phyloP scores from a whole-genome alignment of 2,797 vertebrate genomes.

The Premnoplex brunnescens region DNA sequence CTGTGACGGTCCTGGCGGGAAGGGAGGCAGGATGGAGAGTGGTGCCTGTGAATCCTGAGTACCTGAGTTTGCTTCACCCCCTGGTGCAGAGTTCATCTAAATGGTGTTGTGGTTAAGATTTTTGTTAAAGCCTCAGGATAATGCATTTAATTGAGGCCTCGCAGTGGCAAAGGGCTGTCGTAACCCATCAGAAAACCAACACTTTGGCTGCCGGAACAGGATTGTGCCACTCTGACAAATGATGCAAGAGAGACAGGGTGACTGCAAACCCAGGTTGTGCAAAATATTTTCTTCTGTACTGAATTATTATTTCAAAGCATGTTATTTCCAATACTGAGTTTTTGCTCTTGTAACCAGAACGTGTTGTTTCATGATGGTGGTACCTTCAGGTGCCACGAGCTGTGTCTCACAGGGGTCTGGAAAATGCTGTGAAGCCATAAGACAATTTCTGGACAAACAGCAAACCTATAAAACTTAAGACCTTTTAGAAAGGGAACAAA shows the following conservation, averaged over 20 bases:
- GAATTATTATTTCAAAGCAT: not conserved
- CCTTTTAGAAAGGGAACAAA: not conserved
- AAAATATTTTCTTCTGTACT: not conserved
- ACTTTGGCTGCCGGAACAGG: not conserved
- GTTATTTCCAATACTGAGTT: not conserved
- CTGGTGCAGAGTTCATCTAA: not conserved
- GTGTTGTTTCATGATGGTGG: fast-evolving
- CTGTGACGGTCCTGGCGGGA: not conserved
- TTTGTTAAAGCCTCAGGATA: not conserved
- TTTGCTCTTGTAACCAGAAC: not conserved
- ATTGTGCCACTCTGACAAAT: not conserved
- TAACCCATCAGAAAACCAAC: not conserved
- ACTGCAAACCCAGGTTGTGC: not conserved
- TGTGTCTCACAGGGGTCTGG: not conserved
- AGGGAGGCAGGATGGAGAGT: not conserved
- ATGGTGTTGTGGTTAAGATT: not conserved
- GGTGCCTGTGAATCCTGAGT: not conserved
- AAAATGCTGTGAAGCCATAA: not conserved
- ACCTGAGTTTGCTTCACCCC: not conserved
- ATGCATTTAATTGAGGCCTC: not conserved
- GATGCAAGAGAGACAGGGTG: not conserved
- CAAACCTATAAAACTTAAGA: not conserved
- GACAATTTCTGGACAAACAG: not conserved
- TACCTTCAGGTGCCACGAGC: not conserved
- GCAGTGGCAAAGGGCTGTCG: not conserved